Conservation (phyloP, 2,113 vertebrate genomes). For the Callionymus lyra region DNA sequence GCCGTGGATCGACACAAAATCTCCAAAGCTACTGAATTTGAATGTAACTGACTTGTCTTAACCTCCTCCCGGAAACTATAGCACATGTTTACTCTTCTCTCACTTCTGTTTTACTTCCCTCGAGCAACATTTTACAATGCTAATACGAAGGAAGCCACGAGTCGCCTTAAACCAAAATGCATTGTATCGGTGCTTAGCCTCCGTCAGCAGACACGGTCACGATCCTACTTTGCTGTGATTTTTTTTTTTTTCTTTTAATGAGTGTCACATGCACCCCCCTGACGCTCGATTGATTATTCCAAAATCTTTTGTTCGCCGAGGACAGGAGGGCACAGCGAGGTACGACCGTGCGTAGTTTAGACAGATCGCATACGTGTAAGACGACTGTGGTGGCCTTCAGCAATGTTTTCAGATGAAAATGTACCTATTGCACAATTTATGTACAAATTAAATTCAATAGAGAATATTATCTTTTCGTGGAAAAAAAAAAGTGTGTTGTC, state of each 20-base stretch:
- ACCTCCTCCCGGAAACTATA: too few species aligned
- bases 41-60: too few species aligned
- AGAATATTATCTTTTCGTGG: conserved; percentile 39
- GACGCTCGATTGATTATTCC: conserved; percentile 29
- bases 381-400: conserved; percentile 32
- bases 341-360: conserved; percentile 34
- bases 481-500: conserved; percentile 21
- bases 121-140: too few species aligned
- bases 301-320: conserved; percentile 34
- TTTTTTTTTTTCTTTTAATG: conserved; percentile 9
- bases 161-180: too few species aligned
- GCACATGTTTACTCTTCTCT: too few species aligned
- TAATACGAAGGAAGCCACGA: too few species aligned
- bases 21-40: too few species aligned
- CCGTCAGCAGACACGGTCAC: too few species aligned
- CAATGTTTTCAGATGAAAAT: conserved; percentile 51
- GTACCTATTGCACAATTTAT: conserved; percentile 62
- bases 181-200: too few species aligned
- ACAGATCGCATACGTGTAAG: conserved; percentile 11
- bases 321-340: conserved; percentile 50
- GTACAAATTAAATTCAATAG: conserved; percentile 66
- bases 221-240: too few species aligned
- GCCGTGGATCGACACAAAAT: too few species aligned
- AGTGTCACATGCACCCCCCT: conserved; percentile 33
- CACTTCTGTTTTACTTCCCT: too few species aligned